phyloP scores from a whole-genome alignment of 1,140 invertebrate species.

The Limonius californicus region DNA sequence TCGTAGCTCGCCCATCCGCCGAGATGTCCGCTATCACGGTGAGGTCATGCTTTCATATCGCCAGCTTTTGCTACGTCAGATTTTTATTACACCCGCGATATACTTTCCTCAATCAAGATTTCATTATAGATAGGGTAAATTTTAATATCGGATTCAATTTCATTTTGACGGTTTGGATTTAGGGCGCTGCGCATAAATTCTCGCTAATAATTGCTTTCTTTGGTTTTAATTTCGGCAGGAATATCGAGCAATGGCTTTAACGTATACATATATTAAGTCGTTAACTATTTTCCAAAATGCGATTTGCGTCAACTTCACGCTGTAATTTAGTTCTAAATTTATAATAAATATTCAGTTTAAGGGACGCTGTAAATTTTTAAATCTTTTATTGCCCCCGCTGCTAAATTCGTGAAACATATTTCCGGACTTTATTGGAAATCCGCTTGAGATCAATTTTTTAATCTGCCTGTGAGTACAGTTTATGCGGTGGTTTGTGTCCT shows the following conservation, averaged over 20 bases:
- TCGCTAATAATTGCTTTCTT: constrained; percentile 30
- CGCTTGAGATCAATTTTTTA: too few species aligned
- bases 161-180: constrained; percentile 35
- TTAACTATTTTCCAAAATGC: too few species aligned
- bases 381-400: too few species aligned
- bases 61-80: constrained; percentile 28
- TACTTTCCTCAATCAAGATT: constrained; percentile 46
- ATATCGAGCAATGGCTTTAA: background rate
- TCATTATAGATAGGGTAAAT: constrained; percentile 47
- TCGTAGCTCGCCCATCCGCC: background rate
- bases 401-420: too few species aligned
- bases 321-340: too few species aligned
- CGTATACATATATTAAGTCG: too few species aligned
- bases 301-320: too few species aligned
- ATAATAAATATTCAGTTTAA: too few species aligned
- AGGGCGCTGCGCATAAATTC: constrained; percentile 36
- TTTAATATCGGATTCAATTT: constrained; percentile 47
- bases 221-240: constrained; percentile 13
- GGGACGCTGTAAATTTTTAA: too few species aligned
- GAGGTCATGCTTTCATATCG: constrained; percentile 27
- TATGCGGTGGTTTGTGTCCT: too few species aligned
- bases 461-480: too few species aligned
- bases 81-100: constrained; percentile 44
- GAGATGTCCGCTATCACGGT: constrained; percentile 5
- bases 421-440: too few species aligned